Conservation (phyloP, 2,888 invertebrate species). For the Polia nebulosa region DNA sequence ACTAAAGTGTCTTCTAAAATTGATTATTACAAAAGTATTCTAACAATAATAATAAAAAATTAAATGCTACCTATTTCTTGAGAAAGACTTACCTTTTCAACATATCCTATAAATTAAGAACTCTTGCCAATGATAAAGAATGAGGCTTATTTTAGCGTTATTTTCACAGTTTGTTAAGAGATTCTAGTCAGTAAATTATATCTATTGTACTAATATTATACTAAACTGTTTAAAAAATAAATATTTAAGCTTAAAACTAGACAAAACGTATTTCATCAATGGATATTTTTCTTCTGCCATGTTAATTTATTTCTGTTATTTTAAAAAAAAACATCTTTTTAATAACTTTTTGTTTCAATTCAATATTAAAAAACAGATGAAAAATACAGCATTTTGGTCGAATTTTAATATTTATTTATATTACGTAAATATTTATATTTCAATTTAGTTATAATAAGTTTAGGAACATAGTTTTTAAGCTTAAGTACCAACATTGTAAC, state of each 20-base stretch:
- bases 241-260: conserved; percentile 10
- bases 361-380: too few relatives aligned
- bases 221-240: conserved; percentile 19
- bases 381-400: too few relatives aligned
- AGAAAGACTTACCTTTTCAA: conserved; percentile 75
- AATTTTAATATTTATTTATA: background rate
- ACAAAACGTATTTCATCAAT: conserved; percentile 35
- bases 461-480: background rate
- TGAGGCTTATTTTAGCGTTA: conserved; percentile 80
- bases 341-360: background rate
- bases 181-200: conserved; percentile 58
- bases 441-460: background rate
- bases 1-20: conserved; percentile 72
- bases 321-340: too few relatives aligned
- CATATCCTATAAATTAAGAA: conserved; percentile 79
- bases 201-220: conserved; percentile 15
- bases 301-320: too few relatives aligned
- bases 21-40: conserved; percentile 57
- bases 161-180: conserved; percentile 54
- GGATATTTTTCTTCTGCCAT: background rate
- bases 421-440: background rate
- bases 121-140: conserved; percentile 70
- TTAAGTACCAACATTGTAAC: background rate
- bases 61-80: conserved; percentile 64
- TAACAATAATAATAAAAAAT: conserved; percentile 37